Evolutionary conservation across 2,113 vertebrate genomes (phyloP).

Genomic region (Syngnathoides biaculeatus): DNA sequence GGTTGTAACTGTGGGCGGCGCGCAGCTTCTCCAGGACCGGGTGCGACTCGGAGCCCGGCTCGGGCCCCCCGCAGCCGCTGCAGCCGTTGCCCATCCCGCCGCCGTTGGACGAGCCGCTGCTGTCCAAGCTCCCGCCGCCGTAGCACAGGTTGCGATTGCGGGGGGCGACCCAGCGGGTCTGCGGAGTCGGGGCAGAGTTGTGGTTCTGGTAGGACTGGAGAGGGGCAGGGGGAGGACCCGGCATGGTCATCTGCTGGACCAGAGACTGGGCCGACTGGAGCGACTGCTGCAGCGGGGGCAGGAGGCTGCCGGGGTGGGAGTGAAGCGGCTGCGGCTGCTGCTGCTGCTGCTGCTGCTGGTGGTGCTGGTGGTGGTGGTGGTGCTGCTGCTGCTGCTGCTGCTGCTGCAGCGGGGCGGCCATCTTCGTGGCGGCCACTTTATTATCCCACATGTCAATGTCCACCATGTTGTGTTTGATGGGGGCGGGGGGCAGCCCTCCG

Average conservation of each 20-base stretch:
- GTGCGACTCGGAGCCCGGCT: slow-evolving; percentile 77
- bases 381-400: slow-evolving; percentile 37
- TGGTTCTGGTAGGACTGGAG: slow-evolving; percentile 82
- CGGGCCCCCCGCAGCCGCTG: slow-evolving; percentile 19
- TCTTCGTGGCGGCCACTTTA: slow-evolving; percentile 83
- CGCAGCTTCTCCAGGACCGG: slow-evolving; percentile 93
- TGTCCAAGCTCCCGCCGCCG: slow-evolving; percentile 76
- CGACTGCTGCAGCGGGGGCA: slow-evolving; percentile 62
- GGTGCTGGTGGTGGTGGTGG: not conserved
- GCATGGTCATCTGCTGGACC: slow-evolving; percentile 80
- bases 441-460: slow-evolving; percentile 97
- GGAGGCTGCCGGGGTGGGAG: slow-evolving; percentile 61
- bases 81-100: slow-evolving; percentile 64
- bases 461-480: slow-evolving; percentile 95
- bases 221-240: slow-evolving; percentile 71
- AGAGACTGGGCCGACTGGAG: slow-evolving; percentile 68
- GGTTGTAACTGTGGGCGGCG: slow-evolving; percentile 96
- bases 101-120: slow-evolving; percentile 64
- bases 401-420: slow-evolving; percentile 71
- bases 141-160: slow-evolving; percentile 86
- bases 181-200: slow-evolving; percentile 71
- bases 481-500: slow-evolving; percentile 80
- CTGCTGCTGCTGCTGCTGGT: slow-evolving; percentile 63
- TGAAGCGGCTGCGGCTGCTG: slow-evolving; percentile 69
- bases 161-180: slow-evolving; percentile 91